Conservation (phyloP, 2,888 invertebrate species). For the Athalia cordata region DNA sequence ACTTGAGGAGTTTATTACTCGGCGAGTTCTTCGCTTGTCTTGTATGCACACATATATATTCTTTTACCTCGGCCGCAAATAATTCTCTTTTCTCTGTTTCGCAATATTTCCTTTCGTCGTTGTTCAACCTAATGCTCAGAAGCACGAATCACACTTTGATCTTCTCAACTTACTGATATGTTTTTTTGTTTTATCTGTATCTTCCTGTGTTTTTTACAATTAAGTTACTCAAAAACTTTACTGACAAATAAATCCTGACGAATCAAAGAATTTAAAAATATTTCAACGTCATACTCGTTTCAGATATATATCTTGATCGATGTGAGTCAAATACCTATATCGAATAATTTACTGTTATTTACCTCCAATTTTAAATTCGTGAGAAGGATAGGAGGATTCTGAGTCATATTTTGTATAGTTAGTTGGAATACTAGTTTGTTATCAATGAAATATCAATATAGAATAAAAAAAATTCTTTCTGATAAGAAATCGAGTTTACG, state of each 20-base stretch:
- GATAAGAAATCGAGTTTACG: background rate
- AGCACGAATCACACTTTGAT: slow-evolving; percentile 16
- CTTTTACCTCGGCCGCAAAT: background rate
- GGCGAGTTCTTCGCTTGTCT: background rate
- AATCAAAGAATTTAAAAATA: too few relatives aligned
- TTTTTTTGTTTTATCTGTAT: background rate
- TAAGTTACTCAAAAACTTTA: too few relatives aligned
- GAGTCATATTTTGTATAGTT: too few relatives aligned
- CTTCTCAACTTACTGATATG: slow-evolving; percentile 9
- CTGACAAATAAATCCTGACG: too few relatives aligned
- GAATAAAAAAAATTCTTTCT: background rate
- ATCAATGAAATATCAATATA: slow-evolving; percentile 5
- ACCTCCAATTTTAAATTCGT: too few relatives aligned
- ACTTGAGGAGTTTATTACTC: background rate
- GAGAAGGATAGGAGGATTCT: background rate
- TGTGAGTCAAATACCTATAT: too few relatives aligned
- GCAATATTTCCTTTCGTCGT: slow-evolving; percentile 26
- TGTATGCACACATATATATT: background rate
- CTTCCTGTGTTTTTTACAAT: too few relatives aligned
- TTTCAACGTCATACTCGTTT: too few relatives aligned
- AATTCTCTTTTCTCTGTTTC: background rate
- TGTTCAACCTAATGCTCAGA: background rate
- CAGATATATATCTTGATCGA: too few relatives aligned
- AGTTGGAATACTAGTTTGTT: background rate
- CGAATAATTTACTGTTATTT: too few relatives aligned